Evolutionary conservation across 2,113 vertebrate genomes (phyloP).

Genomic region (Varanus salvator): DNA sequence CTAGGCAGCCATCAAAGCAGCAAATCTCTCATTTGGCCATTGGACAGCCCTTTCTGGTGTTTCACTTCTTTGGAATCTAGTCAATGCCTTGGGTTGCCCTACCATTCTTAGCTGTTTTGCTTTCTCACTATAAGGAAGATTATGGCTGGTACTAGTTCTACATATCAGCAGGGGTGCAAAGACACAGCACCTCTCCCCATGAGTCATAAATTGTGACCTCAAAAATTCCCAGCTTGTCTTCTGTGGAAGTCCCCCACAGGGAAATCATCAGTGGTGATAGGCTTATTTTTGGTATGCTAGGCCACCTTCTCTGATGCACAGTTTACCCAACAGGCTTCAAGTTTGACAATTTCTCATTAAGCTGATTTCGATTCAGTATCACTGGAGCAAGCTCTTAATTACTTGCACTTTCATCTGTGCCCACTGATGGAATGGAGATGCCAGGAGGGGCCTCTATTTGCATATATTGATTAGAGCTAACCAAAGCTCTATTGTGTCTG

Average conservation of each 20-base stretch:
- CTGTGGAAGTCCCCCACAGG: not conserved
- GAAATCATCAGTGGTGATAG: not conserved
- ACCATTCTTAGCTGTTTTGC: not conserved
- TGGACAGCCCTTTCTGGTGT: not conserved
- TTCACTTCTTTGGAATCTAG: not conserved
- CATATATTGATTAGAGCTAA: slow-evolving; percentile 39
- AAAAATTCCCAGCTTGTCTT: slow-evolving; percentile 5
- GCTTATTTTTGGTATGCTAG: not conserved
- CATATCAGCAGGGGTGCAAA: not conserved
- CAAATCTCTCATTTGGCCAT: not conserved
- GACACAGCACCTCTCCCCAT: not conserved
- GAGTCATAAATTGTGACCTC: not conserved
- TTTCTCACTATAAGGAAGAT: not conserved
- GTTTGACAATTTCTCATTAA: slow-evolving; percentile 41
- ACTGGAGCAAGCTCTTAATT: slow-evolving; percentile 37
- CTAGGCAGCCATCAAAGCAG: not conserved
- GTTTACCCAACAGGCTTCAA: slow-evolving; percentile 22
- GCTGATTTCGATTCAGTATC: slow-evolving; percentile 27
- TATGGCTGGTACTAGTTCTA: not conserved
- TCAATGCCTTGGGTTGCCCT: not conserved
- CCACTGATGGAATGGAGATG: slow-evolving; percentile 9
- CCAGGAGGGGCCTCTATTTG: slow-evolving; percentile 28
- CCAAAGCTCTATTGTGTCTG: slow-evolving; percentile 33
- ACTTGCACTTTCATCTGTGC: slow-evolving; percentile 48
- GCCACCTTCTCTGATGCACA: not conserved